Evolutionary conservation across 2,113 vertebrate genomes (phyloP), one percentile per base, ranked within the genome.

Genomic region (Hydropotes inermis): DNA sequence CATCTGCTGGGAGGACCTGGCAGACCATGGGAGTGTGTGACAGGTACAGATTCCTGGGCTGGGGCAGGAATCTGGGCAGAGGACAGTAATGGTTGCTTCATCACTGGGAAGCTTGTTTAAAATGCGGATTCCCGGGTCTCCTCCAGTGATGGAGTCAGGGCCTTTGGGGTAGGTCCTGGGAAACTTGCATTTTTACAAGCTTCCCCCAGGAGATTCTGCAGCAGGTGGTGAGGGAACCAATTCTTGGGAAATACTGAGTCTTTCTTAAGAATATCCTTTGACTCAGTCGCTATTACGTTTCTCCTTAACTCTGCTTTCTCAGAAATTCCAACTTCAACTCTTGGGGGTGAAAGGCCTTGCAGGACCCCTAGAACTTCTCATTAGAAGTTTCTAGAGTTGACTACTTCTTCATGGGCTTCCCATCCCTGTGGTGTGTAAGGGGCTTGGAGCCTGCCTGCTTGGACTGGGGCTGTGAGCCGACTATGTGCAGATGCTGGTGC

Each of bases 231-330:
- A 89, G 85, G 67, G 67, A 89, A 64, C 54, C 83, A 81, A 21
- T 47, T 86, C 55, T 96, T 92, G 88, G 89, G 64, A 94, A 14
- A 58, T 25, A 28, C 16, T 15, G 60, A 81, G 36, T 84, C n/a
- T 47, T 52, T 28, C 58, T 79, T 81, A 36, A 2, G 13, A 36
- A n/a, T 14, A n/a, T 23, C 54, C 45, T 58, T 86, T 74, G 47
- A 76, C 82, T 67, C 67, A 12, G 2, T 70, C 19, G 9, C 64
- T 70, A 1, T 83, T 47, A 50, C 28, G 5, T 57, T 97, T 91
- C 33, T 96, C 45, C 9, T 64, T 23, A 33, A 16, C 27, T 87
- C 5, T 4, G 2, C 21, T 55, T 19, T 76, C n/a, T 54, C 19
- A 82, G 87, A 45, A 10, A 36, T 39, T n/a, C 82, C 6, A 12